Percentiles rank a stretch among this genome's conserved stretches.
These are phyloP conservation scores for Drosophila yooni DNA, from an alignment of 2,888 invertebrate species.

Conservation along the genomic window DNA sequence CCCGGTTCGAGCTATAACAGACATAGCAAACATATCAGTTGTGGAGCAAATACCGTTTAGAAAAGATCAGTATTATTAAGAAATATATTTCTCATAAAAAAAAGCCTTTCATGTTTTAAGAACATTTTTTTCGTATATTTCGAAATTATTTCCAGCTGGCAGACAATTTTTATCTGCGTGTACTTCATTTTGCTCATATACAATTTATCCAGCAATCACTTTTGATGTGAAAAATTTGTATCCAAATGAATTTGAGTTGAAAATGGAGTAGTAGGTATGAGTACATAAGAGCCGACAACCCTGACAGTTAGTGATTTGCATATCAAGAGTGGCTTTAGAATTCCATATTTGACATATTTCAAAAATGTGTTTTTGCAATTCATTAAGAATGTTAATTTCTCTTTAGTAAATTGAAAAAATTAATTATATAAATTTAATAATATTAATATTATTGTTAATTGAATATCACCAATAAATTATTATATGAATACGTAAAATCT, in stretches of 20 bases:
- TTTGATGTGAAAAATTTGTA: not conserved
- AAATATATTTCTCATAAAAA: not conserved
- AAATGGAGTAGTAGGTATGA: not conserved
- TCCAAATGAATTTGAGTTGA: not conserved
- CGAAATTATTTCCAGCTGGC: not conserved
- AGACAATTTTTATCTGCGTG: not conserved
- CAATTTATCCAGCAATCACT: not conserved
- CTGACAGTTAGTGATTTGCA: not conserved
- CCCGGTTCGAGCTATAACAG: too few relatives aligned
- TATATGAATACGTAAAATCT: too few relatives aligned
- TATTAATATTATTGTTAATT: not conserved
- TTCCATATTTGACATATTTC: not conserved
- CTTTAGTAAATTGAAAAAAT: not conserved
- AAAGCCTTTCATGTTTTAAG: not conserved
- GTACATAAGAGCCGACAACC: not conserved
- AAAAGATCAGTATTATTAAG: not conserved
- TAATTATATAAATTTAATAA: not conserved
- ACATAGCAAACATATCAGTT: too few relatives aligned
- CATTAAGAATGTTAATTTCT: not conserved
- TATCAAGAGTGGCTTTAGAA: not conserved
- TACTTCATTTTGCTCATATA: not conserved
- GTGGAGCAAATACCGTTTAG: not conserved
- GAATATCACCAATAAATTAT: not conserved
- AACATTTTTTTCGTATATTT: not conserved
- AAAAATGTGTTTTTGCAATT: not conserved